phyloP scores from a whole-genome alignment of 2,797 vertebrate species.

The Heteromormyrus szaboi region DNA sequence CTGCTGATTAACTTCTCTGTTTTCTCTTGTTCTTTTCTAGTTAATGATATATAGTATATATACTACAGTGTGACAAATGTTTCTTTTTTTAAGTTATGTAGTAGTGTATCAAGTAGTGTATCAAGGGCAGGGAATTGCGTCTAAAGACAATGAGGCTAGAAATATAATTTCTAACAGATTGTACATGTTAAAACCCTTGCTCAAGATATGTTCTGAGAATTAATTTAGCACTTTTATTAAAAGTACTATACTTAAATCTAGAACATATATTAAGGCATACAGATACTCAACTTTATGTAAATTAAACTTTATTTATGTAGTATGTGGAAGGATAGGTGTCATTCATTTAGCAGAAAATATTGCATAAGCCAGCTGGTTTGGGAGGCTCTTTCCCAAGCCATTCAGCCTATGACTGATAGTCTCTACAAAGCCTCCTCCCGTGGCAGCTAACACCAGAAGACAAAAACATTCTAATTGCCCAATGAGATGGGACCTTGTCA shows the following conservation, averaged over 20 bases:
- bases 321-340: not conserved
- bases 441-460: constrained; percentile 43
- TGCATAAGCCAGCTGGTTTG: not conserved
- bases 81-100: not conserved
- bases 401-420: constrained; percentile 61
- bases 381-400: constrained; percentile 16
- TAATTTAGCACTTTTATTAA: not conserved
- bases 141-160: not conserved
- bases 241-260: not conserved
- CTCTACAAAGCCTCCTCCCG: constrained; percentile 37
- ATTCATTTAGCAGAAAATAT: not conserved
- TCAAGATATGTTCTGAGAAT: not conserved
- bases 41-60: not conserved
- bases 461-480: constrained; percentile 68
- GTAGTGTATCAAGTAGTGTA: not conserved
- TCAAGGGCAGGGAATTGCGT: not conserved
- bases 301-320: not conserved
- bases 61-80: not conserved
- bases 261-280: not conserved
- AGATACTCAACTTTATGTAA: not conserved
- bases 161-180: not conserved
- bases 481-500: constrained; percentile 54
- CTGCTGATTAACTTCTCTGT: not conserved
- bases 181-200: not conserved
- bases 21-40: not conserved